Conservation (phyloP, 2,797 vertebrate species). For the Otolemur crassicaudatus region DNA sequence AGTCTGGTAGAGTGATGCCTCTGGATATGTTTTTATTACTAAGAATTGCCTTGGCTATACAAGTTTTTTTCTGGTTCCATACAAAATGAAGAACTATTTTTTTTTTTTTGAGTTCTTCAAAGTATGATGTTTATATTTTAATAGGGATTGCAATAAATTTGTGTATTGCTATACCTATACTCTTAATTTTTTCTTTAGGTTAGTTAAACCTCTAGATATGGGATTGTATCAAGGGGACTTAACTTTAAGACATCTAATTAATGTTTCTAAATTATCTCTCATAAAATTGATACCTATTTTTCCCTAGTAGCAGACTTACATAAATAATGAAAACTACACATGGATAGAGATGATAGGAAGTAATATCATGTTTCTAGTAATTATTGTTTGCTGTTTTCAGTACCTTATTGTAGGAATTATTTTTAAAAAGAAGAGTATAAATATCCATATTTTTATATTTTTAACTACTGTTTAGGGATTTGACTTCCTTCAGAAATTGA, state of each 20-base stretch:
- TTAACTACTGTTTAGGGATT: background rate
- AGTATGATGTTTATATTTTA: too few species aligned
- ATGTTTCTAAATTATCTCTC: background rate
- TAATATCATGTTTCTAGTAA: background rate
- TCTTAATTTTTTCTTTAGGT: background rate
- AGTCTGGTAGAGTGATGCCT: too few species aligned
- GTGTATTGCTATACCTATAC: too few species aligned
- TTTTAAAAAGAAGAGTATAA: background rate
- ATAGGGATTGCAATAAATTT: too few species aligned
- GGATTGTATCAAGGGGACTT: background rate
- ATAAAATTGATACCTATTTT: background rate
- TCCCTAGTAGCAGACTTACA: background rate
- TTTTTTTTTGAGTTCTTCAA: too few species aligned
- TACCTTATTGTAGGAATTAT: background rate
- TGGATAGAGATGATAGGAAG: background rate
- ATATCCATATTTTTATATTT: background rate
- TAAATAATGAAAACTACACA: background rate
- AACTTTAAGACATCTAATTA: conserved; percentile 1
- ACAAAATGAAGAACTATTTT: too few species aligned
- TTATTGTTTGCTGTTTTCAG: background rate
- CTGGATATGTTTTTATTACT: too few species aligned
- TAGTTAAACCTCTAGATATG: conserved; percentile 12
- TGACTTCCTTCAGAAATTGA: background rate
- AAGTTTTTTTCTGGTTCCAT: too few species aligned
- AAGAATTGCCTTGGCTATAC: too few species aligned